These are phyloP conservation scores for Synergus itoensis DNA, from an alignment of 2,888 invertebrate genomes.

Conservation along the genomic window DNA sequence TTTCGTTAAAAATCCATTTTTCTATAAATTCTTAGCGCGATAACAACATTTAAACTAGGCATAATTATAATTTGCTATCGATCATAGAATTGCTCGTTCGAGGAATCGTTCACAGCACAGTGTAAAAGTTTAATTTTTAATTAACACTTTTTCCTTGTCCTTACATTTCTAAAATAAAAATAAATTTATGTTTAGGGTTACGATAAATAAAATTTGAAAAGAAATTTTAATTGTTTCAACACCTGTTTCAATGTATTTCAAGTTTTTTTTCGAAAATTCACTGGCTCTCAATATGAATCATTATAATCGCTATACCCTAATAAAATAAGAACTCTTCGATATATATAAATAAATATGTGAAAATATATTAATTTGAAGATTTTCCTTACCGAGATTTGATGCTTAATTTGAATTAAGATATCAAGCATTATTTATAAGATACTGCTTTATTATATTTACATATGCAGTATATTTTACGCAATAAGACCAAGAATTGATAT, in stretches of 20 bases:
- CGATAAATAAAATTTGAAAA: too few relatives aligned
- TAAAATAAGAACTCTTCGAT: slow-evolving; percentile 34
- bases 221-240: too few relatives aligned
- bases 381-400: slow-evolving; percentile 8
- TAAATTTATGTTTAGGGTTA: too few relatives aligned
- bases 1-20: slow-evolving; percentile 57
- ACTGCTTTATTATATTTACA: slow-evolving; percentile 36
- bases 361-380: slow-evolving; percentile 40
- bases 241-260: not conserved
- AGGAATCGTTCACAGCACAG: slow-evolving; percentile 41
- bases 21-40: not conserved
- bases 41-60: not conserved
- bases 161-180: too few relatives aligned
- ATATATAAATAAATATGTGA: slow-evolving; percentile 32
- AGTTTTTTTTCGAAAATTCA: not conserved
- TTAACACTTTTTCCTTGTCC: too few relatives aligned
- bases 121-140: not conserved
- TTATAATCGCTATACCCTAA: slow-evolving; percentile 4
- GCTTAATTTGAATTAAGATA: slow-evolving; percentile 10
- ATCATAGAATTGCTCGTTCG: slow-evolving; percentile 31
- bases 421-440: slow-evolving; percentile 16
- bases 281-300: not conserved
- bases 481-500: not conserved
- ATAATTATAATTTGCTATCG: not conserved
- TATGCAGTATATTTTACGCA: slow-evolving; percentile 6